Conservation (phyloP, 1,140 invertebrate species). For the Drosophila prosaltans region DNA sequence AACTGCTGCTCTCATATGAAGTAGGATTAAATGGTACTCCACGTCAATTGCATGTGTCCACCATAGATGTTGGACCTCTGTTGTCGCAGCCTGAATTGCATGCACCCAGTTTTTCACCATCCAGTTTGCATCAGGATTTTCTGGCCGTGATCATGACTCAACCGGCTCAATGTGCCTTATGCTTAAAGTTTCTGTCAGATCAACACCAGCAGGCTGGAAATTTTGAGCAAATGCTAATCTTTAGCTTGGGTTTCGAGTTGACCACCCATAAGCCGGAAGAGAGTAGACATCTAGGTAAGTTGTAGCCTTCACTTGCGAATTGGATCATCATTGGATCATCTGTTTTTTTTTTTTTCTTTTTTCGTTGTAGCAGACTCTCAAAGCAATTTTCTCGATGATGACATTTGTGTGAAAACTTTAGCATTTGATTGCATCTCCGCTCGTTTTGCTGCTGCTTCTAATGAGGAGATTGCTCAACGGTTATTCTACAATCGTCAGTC, state of each 20-base stretch:
- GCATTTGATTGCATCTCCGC: neutral
- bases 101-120: constrained; percentile 35
- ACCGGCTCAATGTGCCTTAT: constrained; percentile 31
- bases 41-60: constrained; percentile 52
- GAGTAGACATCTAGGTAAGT: constrained; percentile 16
- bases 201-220: constrained; percentile 10
- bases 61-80: constrained; percentile 35
- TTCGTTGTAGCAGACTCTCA: neutral
- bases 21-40: neutral
- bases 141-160: constrained; percentile 60
- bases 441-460: neutral
- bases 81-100: constrained; percentile 31
- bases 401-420: neutral
- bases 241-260: constrained; percentile 30
- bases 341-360: neutral
- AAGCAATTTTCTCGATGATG: constrained; percentile 28
- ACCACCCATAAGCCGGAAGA: neutral
- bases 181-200: constrained; percentile 34
- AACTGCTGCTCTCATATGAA: constrained; percentile 51
- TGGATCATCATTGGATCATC: neutral
- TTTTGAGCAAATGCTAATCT: constrained; percentile 52
- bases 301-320: neutral
- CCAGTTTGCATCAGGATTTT: constrained; percentile 62
- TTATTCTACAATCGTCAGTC: constrained; percentile 55
- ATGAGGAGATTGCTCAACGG: constrained; percentile 24